Base-by-base conservation (phyloP, 2,888 invertebrate species). In the Hesperia comma region DNA sequence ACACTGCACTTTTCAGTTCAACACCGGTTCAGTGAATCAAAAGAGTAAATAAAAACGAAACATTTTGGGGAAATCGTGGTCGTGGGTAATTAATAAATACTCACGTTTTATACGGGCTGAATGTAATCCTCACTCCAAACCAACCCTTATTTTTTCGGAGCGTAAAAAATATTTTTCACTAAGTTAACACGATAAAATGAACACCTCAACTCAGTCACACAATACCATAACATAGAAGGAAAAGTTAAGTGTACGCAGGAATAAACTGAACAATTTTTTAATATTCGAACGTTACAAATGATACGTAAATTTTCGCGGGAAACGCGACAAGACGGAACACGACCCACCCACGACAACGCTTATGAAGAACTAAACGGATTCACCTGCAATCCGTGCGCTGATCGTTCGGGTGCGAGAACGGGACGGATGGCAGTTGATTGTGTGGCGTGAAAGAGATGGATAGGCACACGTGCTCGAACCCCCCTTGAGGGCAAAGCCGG, bases 321-420 rank as follows among this genome's bases (percentile, higher is more conserved):
- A 91, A 86, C 69, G 55, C 60, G 58, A 64, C 72, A 69, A 72
- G 74, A 70, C 71, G 71, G 70, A 68, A 76, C 75, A 76, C 88
- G 86, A 82, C 75, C 82, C 81, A 77, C 86, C 84, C 83, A 83
- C 87, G 80, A 82, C 77, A 72, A 79, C 75, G 75, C 75, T 74
- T 68, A 78, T 79, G 79, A 82, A 81, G 86, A 86, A 92, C 92
- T 92, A 72, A 70, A 73, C 75, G 75, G 78, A 80, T 84, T 88
- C 89, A 92, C 92, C 92, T 92, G 92, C 92, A 92, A 85, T 92
- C 91, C 92, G 92, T 90, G 90, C 88, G 92, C 89, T 88, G 86
- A 79, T 87, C 86, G 84, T 79, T 78, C 78, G 72, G 73, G 80
- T 62, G 55, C 66, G 79, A 88, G 54, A 70, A 82, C 79, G 86